Conservation (phyloP, 30 jellyfish, hydroid and myxozoan species). For the Cassiopea andromeda region DNA sequence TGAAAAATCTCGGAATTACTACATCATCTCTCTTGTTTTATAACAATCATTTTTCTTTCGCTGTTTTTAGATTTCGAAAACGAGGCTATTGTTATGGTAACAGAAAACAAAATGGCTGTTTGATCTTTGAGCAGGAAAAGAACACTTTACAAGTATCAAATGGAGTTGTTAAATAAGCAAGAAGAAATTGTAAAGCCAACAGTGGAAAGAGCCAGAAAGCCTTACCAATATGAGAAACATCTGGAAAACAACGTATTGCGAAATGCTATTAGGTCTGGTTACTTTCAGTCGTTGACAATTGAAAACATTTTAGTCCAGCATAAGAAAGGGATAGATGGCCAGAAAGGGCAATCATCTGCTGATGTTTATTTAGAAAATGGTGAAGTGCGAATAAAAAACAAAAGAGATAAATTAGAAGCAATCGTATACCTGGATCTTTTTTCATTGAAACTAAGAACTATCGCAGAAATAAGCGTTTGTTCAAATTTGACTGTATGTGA, state of each 20-base stretch:
- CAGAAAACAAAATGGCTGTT: conserved; percentile 2
- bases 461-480: conserved; percentile 55
- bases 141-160: neutral
- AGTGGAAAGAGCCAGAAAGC: neutral
- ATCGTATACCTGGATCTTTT: conserved; percentile 7
- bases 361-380: neutral
- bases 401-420: neutral
- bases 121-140: neutral
- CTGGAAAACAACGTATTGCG: conserved; percentile 33
- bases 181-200: neutral
- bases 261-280: conserved; percentile 46
- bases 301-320: conserved; percentile 49
- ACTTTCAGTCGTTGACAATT: conserved; percentile 39
- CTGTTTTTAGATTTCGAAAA: neutral
- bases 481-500: conserved; percentile 66
- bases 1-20: no score
- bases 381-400: neutral
- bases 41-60: no score
- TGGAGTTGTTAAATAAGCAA: neutral
- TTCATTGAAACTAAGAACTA: conserved; percentile 32
- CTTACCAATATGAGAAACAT: conserved; percentile 39
- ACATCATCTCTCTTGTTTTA: no score
- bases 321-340: neutral
- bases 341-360: neutral
- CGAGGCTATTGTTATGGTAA: conserved; percentile 14